Evolutionary conservation across 2,797 vertebrate genomes (phyloP).

Genomic region (Arnoldichthys spilopterus): DNA sequence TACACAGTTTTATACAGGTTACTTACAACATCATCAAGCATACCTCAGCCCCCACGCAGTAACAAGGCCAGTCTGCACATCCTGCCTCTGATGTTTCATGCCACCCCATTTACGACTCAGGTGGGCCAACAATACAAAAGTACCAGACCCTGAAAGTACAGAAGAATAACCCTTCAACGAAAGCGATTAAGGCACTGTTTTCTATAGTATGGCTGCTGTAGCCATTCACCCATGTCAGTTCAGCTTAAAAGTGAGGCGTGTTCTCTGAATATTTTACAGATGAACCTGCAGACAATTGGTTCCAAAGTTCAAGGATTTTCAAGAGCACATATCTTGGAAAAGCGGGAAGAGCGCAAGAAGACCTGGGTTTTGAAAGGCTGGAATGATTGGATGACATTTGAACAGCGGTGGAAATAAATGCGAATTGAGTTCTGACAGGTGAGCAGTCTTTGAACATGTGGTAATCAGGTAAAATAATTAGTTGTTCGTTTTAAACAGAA

Average conservation of each 20-base stretch:
- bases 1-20: not conserved
- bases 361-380: constrained; percentile 48
- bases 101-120: constrained; percentile 81
- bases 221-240: constrained; percentile 37
- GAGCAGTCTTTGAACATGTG: constrained; percentile 54
- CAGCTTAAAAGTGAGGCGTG: constrained; percentile 69
- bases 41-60: constrained; percentile 83
- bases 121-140: constrained; percentile 81
- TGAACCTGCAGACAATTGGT: constrained; percentile 71
- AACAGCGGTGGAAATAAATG: constrained; percentile 48
- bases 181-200: constrained; percentile 13
- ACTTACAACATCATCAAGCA: constrained; percentile 24
- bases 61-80: constrained; percentile 81
- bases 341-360: constrained; percentile 46
- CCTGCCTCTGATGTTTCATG: constrained; percentile 74
- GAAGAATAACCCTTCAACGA: constrained; percentile 37
- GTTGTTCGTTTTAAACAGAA: not conserved
- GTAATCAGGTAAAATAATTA: not conserved
- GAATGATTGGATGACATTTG: constrained; percentile 57
- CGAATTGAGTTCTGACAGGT: constrained; percentile 62
- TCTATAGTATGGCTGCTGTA: constrained; percentile 39
- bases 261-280: constrained; percentile 80
- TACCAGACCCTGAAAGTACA: constrained; percentile 75
- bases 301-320: constrained; percentile 82
- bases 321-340: constrained; percentile 54